Base-by-base conservation (phyloP, 2,113 vertebrate genomes). In the Psilopsiagon aurifrons region DNA sequence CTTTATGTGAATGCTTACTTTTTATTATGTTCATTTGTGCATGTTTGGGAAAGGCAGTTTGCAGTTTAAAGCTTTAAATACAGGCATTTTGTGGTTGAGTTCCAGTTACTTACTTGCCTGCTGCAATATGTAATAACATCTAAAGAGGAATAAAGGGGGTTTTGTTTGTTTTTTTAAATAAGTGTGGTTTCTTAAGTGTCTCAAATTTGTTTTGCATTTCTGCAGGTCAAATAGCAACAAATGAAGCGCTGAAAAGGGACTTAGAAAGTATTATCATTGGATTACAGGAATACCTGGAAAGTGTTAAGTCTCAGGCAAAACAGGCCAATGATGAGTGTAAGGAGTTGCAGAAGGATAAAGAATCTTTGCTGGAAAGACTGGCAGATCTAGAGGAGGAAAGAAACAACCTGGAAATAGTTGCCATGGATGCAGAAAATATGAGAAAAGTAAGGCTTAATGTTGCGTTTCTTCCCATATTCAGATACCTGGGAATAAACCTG, bases 161-260 rank as follows among this genome's bases (percentile, higher is more conserved):
- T 92, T 67, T 70, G 24, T 90, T 88, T 54, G 52, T 64, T 55
- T 88, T 88, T 20, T 10, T 85, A 70, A 92, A n/a, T 35, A 75
- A 84, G 5, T 7, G 35, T 44, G 24, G 2, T 31, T 69, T 64
- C 41, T 76, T 68, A 44, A 66, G 7, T 23, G 25, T 31, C 22
- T 71, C 12, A 3, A 49, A 22, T 59, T 60, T 5, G 23, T 54
- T 95, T 90, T 92, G 76, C 17, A 3, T 94, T 90, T 94, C 37
- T 64, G 35, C 94, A 99, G 99, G 99, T 97, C 99, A 99, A 93
- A 99, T 99, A 95, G 98, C 98, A 95, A 98, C 98, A 18, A 99
- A 99, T 33, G 99, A 99, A 95, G 98, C 98, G 19, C 97, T 99
- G 57, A 99, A 99, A 96, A 98, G 88, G 77, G 99, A 99, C 83